Conservation (phyloP, 2,113 vertebrate genomes). For the Campylomormyrus tamandua region DNA sequence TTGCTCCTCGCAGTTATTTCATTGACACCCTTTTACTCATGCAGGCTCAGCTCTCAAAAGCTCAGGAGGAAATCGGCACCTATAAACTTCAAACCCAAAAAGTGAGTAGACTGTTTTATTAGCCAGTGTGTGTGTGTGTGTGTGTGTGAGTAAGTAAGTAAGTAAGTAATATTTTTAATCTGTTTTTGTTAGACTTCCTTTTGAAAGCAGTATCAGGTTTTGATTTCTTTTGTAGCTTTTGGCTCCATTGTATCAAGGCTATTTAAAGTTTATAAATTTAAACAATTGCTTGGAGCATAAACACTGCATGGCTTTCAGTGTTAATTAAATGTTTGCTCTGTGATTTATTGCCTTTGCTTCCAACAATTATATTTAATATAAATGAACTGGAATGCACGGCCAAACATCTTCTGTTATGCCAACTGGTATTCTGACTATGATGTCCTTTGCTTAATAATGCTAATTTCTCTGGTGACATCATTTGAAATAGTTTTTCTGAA, state of each 20-base stretch:
- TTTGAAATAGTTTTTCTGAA: neutral
- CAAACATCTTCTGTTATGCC: neutral
- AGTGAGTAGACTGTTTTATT: constrained; percentile 56
- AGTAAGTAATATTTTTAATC: neutral
- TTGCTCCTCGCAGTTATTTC: neutral
- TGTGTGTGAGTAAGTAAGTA: neutral
- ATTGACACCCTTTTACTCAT: constrained; percentile 32
- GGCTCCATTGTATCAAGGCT: neutral
- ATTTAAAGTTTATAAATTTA: neutral
- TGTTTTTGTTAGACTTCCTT: neutral
- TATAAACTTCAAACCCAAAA: constrained; percentile 79
- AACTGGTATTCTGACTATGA: neutral
- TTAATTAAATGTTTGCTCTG: constrained; percentile 9
- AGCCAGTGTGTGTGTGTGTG: neutral
- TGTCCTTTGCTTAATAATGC: neutral
- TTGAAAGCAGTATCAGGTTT: neutral
- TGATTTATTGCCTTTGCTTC: constrained; percentile 4
- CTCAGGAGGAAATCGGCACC: constrained; percentile 72
- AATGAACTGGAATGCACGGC: neutral
- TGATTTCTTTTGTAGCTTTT: neutral
- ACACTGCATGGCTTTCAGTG: neutral
- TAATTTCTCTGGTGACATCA: neutral
- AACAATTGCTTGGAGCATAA: constrained; percentile 6
- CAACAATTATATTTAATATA: constrained; percentile 7
- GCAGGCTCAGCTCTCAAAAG: constrained; percentile 76